Conservation (phyloP, 1,140 invertebrate species). For the Protaetia brevitarsis region DNA sequence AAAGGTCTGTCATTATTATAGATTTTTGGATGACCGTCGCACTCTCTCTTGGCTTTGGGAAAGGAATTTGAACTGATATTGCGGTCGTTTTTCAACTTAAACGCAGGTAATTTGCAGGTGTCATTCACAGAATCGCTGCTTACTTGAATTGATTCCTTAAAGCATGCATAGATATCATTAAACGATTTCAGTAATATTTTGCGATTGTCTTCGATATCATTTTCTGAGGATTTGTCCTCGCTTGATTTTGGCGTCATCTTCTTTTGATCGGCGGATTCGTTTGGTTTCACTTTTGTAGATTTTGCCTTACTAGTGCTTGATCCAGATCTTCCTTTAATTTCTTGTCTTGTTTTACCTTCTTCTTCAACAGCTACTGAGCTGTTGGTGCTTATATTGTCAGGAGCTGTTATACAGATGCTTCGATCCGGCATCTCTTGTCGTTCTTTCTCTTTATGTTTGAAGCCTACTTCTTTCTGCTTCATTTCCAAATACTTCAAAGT, state of each 20-base stretch:
- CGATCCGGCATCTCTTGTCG: neutral
- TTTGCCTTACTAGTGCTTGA: neutral
- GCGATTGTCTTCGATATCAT: neutral
- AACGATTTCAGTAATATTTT: neutral
- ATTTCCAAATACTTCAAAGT: constrained; percentile 1
- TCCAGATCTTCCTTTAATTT: too few relatives aligned
- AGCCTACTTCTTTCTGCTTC: neutral
- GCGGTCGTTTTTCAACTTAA: neutral
- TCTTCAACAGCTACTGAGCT: too few relatives aligned
- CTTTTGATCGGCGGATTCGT: neutral
- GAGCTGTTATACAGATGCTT: neutral
- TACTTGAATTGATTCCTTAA: neutral
- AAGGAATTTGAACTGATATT: neutral
- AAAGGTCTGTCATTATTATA: neutral
- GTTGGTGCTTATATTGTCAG: neutral
- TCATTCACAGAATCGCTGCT: neutral
- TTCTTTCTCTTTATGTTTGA: neutral
- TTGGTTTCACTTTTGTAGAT: neutral
- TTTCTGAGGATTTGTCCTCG: too few relatives aligned
- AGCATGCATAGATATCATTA: neutral
- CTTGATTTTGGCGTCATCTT: too few relatives aligned
- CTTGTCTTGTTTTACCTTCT: neutral
- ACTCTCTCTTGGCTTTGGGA: neutral
- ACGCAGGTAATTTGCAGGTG: too few relatives aligned
- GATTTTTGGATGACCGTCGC: neutral